These are phyloP conservation scores for Psophia crepitans DNA, from an alignment of 2,113 vertebrate species.

Conservation along the genomic window DNA sequence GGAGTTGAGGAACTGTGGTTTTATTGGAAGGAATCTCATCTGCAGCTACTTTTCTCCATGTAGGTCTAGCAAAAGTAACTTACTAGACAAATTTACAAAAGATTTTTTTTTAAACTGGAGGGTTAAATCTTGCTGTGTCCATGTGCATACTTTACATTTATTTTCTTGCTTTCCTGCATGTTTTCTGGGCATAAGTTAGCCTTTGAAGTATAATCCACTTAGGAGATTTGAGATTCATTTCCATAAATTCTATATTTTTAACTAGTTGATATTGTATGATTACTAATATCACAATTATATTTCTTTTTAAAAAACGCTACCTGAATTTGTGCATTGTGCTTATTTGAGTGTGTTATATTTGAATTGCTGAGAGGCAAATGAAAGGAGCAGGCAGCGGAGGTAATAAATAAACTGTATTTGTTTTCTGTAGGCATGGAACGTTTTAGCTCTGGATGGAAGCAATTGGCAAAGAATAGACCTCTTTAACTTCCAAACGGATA, in stretches of 20 bases:
- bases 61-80: not conserved
- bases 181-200: not conserved
- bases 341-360: not conserved
- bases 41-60: not conserved
- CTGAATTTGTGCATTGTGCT: not conserved
- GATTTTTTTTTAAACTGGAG: not conserved
- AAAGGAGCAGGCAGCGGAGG: not conserved
- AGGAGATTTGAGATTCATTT: not conserved
- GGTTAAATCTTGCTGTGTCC: not conserved
- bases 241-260: not conserved
- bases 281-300: not conserved
- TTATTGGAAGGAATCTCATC: not conserved
- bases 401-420: not conserved
- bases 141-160: not conserved
- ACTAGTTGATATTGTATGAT: not conserved
- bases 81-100: not conserved
- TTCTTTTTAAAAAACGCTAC: not conserved
- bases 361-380: not conserved
- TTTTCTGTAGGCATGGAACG: constrained; percentile 87
- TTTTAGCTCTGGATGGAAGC: constrained; percentile 93
- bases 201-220: not conserved
- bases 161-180: not conserved
- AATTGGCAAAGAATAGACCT: constrained; percentile 97
- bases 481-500: constrained; percentile 96
- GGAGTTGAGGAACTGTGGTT: not conserved